Conservation (phyloP, 1,140 invertebrate species). For the Nephotettix cincticeps region DNA sequence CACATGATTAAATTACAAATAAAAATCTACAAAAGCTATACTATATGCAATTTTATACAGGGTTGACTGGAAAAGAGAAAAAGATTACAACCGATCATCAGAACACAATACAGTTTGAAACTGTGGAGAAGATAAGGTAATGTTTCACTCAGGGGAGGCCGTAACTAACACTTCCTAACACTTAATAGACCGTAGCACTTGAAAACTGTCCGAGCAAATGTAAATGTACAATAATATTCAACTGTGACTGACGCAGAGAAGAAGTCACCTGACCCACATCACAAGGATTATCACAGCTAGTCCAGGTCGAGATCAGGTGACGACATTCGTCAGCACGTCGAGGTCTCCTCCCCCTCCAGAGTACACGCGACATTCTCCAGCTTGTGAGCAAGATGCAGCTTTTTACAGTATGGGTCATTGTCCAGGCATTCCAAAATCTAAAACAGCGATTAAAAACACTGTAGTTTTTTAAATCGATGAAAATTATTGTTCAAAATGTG, state of each 20-base stretch:
- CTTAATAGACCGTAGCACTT: not conserved
- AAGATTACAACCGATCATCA: not conserved
- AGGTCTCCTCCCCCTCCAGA: slow-evolving; percentile 72
- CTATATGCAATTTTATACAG: too few species aligned
- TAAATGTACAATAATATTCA: slow-evolving; percentile 1
- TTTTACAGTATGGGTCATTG: slow-evolving; percentile 75
- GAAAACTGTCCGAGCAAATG: not conserved
- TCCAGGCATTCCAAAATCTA: slow-evolving; percentile 82
- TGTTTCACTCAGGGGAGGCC: not conserved
- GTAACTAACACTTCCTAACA: not conserved
- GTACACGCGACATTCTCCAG: slow-evolving; percentile 88
- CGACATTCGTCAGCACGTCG: slow-evolving; percentile 55
- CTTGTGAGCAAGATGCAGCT: slow-evolving; percentile 85
- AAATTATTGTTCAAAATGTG: too few species aligned
- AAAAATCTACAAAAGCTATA: too few species aligned
- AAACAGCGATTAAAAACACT: too few species aligned
- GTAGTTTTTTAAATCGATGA: too few species aligned
- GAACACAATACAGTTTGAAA: not conserved
- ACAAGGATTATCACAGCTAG: slow-evolving; percentile 30
- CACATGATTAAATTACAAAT: too few species aligned
- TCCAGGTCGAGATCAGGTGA: slow-evolving; percentile 47
- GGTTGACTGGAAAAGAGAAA: too few species aligned
- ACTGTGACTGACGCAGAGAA: slow-evolving; percentile 6
- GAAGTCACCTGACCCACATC: slow-evolving; percentile 17
- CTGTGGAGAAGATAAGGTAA: not conserved